phyloP scores from a whole-genome alignment of 1,140 invertebrate genomes.

The Hydropsyche tenuis region DNA sequence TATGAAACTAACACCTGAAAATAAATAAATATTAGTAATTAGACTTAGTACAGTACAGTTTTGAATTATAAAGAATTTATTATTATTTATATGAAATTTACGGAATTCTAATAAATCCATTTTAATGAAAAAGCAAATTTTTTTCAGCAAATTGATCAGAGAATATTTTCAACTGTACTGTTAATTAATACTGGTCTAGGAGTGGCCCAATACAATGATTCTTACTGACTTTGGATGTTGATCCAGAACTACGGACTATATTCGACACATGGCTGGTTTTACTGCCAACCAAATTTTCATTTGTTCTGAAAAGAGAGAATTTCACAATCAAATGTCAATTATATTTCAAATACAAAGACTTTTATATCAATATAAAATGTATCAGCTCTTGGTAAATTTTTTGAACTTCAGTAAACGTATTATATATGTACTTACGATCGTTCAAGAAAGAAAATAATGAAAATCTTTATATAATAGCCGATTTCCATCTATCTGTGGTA shows the following conservation, averaged over 20 bases:
- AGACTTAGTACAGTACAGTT: constrained; percentile 29
- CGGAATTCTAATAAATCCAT: no score
- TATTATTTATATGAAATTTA: no score
- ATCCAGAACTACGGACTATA: constrained; percentile 74
- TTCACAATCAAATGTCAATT: not conserved
- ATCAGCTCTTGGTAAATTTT: not conserved
- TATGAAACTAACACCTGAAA: not conserved
- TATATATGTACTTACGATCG: not conserved
- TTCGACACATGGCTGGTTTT: constrained; percentile 62
- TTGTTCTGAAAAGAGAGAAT: constrained; percentile 55
- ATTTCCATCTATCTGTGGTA: no score
- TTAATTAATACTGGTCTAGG: constrained; percentile 47
- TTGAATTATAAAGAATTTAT: not conserved
- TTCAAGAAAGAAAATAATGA: no score
- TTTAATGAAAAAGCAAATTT: constrained; percentile 1
- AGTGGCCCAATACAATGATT: constrained; percentile 71
- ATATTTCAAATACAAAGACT: not conserved
- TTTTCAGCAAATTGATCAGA: not conserved
- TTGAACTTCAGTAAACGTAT: no score
- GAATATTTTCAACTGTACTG: constrained; percentile 31
- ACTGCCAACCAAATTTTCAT: constrained; percentile 55
- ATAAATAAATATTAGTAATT: not conserved
- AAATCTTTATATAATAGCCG: no score
- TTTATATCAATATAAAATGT: not conserved
- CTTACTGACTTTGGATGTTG: constrained; percentile 94